Base-by-base conservation (phyloP, 2,113 vertebrate species). In the Diphyllodes magnificus region DNA sequence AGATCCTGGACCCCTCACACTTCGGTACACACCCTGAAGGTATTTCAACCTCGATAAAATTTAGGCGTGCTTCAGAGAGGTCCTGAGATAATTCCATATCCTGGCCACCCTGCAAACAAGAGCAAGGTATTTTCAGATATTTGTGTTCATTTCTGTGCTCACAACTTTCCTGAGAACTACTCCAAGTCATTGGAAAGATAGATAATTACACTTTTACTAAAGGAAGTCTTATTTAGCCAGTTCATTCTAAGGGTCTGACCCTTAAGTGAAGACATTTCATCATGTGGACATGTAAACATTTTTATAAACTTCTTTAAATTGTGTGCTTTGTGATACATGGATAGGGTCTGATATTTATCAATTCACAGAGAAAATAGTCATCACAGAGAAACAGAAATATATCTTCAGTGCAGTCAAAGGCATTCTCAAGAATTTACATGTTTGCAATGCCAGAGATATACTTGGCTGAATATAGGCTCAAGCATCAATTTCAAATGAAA, bases 401-500 rank as follows among this genome's bases (percentile, higher is more conserved):
- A 39, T 53, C 31, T 45, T 75, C 39, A 31, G 9, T 44, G 13
- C 11, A 80, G 59, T 33, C 31, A 76, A 89, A 93, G 4, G 9
- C 42, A 77, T 44, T 49, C 45, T 85, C 18, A 72, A 86, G 61
- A 91, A 82, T 90, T 47, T 90, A 66, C 50, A 16, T 86, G 56
- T 75, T 88, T 93, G 42, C 57, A 56, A 89, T 84, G 47, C 75
- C 84, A 81, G 37, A 79, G 60, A 93, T 82, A 57, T 44, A 28
- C 71, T 73, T 86, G 56, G 56, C 68, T 87, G 42, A 92, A 91
- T 53, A 69, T 53, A 92, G 51, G 77, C 42, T 68, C 76, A 83
- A 81, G 79, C 76, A 84, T 54, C 73, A n/a, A 40, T 93, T 97
- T 95, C 79, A 94, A 83, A 92, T 3, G 8, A 60, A 71, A 59